These are phyloP conservation scores for Danio jaintianensis DNA, from an alignment of 2,797 vertebrate genomes.

Conservation along the genomic window DNA sequence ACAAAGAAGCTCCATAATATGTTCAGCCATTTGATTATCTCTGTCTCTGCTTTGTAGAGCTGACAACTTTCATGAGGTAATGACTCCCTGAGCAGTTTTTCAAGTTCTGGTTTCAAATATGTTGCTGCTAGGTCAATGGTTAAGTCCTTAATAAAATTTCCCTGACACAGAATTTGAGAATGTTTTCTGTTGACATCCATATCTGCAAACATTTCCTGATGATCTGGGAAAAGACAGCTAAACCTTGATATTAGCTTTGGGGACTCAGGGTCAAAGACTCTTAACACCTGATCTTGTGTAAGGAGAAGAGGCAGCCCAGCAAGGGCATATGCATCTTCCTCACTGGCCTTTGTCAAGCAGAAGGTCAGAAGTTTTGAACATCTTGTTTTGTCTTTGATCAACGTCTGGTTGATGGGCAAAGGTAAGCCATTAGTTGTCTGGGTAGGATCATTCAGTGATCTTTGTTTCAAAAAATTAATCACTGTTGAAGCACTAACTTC, in stretches of 20 bases:
- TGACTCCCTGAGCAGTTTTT: conserved; percentile 59
- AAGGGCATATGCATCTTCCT: neutral
- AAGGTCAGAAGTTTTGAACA: conserved; percentile 72
- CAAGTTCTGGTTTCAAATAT: conserved; percentile 65
- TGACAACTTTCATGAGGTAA: conserved; percentile 53
- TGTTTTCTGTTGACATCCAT: fast-evolving
- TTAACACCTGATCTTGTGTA: conserved; percentile 71
- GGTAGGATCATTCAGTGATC: conserved; percentile 68
- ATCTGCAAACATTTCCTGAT: conserved; percentile 70
- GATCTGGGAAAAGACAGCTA: conserved; percentile 62
- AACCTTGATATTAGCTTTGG: conserved; percentile 68
- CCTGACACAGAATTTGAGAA: conserved; percentile 23
- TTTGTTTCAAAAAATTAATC: conserved; percentile 67
- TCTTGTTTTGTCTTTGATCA: conserved; percentile 66
- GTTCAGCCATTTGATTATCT: conserved; percentile 64
- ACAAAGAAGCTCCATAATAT: conserved; percentile 69
- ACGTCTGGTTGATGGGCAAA: conserved; percentile 68
- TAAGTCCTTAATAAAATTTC: conserved; percentile 62
- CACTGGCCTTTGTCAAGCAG: conserved; percentile 59
- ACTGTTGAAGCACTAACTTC: conserved; percentile 65
- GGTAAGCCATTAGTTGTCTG: conserved; percentile 68
- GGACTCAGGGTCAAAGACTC: conserved; percentile 65
- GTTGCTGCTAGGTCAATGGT: conserved; percentile 63
- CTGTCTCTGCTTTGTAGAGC: conserved; percentile 59
- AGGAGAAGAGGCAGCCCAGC: conserved; percentile 77